A percentile compares a stretch with the other conserved stretches of the same genome.
phyloP scores from a whole-genome alignment of 2,797 vertebrate species.

The Anabacerthia variegaticeps region DNA sequence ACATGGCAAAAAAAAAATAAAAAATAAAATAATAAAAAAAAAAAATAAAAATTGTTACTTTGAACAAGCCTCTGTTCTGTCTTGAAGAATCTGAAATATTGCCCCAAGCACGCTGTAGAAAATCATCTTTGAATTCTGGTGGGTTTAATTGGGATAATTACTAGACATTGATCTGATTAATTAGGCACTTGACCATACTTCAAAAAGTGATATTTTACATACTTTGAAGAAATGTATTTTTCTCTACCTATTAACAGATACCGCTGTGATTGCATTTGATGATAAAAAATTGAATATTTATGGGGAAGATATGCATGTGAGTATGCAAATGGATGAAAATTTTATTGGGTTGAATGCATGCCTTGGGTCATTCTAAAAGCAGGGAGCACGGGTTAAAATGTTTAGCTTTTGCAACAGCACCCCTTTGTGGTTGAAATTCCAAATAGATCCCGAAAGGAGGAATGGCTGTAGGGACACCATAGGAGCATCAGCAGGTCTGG shows the following conservation, averaged over 20 bases:
- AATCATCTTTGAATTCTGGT: neutral
- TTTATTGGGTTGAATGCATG: neutral
- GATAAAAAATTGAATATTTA: constrained; percentile 25
- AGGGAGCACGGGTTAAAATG: neutral
- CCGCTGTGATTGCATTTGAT: neutral
- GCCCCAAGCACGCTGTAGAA: neutral
- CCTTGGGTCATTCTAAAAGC: neutral
- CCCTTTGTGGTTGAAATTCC: constrained; percentile 75
- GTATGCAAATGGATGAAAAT: neutral
- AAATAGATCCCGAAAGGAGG: constrained; percentile 21
- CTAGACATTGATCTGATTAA: constrained; percentile 20
- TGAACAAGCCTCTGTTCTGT: neutral
- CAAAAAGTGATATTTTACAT: neutral
- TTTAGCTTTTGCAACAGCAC: constrained; percentile 80
- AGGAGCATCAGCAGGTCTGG: neutral
- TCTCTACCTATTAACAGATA: neutral
- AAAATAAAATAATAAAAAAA: neutral
- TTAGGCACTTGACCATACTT: constrained; percentile 24
- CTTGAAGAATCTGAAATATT: neutral
- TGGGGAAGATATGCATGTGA: neutral
- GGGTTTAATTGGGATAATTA: constrained; percentile 12
- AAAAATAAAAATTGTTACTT: neutral
- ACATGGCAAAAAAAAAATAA: neutral
- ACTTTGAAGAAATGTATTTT: neutral
- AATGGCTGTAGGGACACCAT: neutral